Evolutionary conservation across 1,140 invertebrate genomes (phyloP).

Genomic region (Solen grandis): DNA sequence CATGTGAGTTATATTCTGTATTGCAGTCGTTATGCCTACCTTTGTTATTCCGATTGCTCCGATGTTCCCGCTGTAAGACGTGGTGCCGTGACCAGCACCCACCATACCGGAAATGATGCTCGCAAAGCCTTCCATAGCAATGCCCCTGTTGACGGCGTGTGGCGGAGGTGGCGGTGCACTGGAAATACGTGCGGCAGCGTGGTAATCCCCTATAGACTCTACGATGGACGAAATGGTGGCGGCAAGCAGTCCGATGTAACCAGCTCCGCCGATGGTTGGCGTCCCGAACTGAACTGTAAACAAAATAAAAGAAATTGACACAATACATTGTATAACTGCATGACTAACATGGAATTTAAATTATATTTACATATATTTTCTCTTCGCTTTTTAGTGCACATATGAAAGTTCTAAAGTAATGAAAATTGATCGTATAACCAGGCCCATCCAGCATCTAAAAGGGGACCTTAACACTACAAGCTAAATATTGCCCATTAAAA

Average conservation of each 20-base stretch:
- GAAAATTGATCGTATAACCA: too few species aligned
- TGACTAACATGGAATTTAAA: too few species aligned
- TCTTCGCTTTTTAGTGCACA: too few species aligned
- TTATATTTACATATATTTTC: too few species aligned
- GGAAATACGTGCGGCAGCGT: constrained; percentile 91
- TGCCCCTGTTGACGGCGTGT: constrained; percentile 87
- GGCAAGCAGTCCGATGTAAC: constrained; percentile 90
- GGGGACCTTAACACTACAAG: too few species aligned
- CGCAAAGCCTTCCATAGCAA: constrained; percentile 92
- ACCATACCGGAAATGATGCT: constrained; percentile 91
- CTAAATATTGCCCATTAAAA: too few species aligned
- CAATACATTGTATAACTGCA: too few species aligned
- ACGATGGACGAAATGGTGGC: constrained; percentile 92
- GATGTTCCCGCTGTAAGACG: constrained; percentile 91
- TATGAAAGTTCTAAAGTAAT: too few species aligned
- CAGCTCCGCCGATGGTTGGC: constrained; percentile 87
- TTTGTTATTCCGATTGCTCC: constrained; percentile 90
- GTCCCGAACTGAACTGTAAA: constrained; percentile 81
- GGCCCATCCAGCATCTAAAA: too few species aligned
- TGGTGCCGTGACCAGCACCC: constrained; percentile 91
- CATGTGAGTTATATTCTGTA: constrained; percentile 90
- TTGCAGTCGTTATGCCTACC: constrained; percentile 80
- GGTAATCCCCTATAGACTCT: constrained; percentile 94
- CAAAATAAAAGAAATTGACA: too few species aligned
- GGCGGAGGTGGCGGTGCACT: constrained; percentile 89